Evolutionary conservation across 2,797 vertebrate species (phyloP).

Genomic region (Myotis myotis): DNA sequence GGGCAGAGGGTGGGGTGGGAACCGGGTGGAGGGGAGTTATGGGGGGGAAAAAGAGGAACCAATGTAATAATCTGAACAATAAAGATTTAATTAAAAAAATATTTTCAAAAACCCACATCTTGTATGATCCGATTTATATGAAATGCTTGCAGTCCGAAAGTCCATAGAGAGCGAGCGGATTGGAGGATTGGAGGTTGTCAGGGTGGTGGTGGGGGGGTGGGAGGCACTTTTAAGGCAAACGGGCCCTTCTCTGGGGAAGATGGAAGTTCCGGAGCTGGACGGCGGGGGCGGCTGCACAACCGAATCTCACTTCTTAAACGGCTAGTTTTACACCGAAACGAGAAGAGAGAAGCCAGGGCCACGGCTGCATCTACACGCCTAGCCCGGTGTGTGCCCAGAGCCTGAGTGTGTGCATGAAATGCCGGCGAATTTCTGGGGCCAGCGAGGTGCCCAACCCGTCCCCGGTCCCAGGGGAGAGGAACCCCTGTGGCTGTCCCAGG

Average conservation of each 20-base stretch:
- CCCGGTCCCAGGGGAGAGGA: background rate
- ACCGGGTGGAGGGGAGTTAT: too few relatives aligned
- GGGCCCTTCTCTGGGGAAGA: background rate
- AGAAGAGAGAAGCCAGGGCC: background rate
- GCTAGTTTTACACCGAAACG: background rate
- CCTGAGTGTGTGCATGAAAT: fast-evolving
- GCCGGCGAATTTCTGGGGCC: background rate
- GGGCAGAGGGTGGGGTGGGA: too few relatives aligned
- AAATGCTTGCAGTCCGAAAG: background rate
- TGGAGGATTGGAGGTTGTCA: fast-evolving
- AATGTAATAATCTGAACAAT: too few relatives aligned
- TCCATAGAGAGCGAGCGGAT: fast-evolving
- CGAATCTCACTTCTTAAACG: background rate
- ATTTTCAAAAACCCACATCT: background rate
- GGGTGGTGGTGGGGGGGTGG: fast-evolving
- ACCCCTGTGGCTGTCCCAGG: fast-evolving
- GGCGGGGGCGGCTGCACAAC: fast-evolving
- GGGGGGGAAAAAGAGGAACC: too few relatives aligned
- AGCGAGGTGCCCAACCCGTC: fast-evolving
- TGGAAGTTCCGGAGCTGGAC: background rate
- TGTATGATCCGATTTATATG: fast-evolving
- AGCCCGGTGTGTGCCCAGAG: background rate
- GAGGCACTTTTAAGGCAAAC: fast-evolving
- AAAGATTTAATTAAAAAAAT: too few relatives aligned
- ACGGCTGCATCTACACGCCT: fast-evolving